Evolutionary conservation across 2,888 invertebrate genomes (phyloP), one percentile per base, ranked within the genome.

Genomic region (Thera britannica): DNA sequence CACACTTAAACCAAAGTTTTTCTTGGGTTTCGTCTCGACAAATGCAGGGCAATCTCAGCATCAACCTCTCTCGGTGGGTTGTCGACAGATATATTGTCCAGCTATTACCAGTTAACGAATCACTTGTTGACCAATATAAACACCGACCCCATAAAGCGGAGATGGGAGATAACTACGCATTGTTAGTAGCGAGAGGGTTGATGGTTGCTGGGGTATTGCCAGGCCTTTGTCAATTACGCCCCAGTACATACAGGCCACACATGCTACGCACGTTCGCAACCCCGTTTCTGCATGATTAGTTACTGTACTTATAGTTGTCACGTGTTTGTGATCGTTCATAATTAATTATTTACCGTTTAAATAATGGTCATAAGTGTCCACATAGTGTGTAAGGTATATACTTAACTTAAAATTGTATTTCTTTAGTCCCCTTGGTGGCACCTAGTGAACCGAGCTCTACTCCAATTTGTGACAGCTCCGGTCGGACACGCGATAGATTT

Each of bases 261-360:
- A 85, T 82, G 85, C 83, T 86, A 86, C 85, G 90, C 90, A 90
- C 93, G 93, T 93, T 93, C 93, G 93, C 93, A 92, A 92, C 93
- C 93, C 92, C 89, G 87, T 86, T 89, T 92, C 92, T 92, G 93
- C 93, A 93, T 93, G 93, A 87, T 88, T 90, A 90, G 90, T 86
- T 84, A 85, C 76, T 87, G 84, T 86, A 83, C 76, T 73, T 78
- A 86, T 90, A 91, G 87, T 88, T 91, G 91, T 93, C 86, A 88
- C 83, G 90, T 92, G 90, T 86, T 83, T 87, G 83, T 89, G 81
- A 83, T 86, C 81, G 80, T 86, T 82, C 77, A 80, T 81, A 5
- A 5, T 41, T 41, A 41, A 41, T 72, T 74, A 70, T 71, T 71
- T 67, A 72, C 71, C 12, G 68, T 68, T 62, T 52, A 58, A 52